A percentile compares a stretch with the other conserved stretches of the same genome.
Evolutionary conservation across 2,797 vertebrate genomes (phyloP).

Genomic region (Coregonus suidteri): DNA sequence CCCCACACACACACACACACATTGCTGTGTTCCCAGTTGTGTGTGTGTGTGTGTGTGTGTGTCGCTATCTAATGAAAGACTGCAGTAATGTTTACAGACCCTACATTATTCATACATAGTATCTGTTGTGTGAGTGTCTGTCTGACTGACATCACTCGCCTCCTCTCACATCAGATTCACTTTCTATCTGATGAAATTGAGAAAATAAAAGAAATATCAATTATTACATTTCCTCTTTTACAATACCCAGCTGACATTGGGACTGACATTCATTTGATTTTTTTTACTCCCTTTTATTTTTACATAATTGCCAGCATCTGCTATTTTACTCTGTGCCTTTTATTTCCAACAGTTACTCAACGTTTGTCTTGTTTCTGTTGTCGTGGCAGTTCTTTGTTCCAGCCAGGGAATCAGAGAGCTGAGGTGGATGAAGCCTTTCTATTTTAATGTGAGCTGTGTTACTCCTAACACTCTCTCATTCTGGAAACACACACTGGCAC

Average conservation of each 20-base stretch:
- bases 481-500: background rate
- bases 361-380: background rate
- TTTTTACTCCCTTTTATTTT: background rate
- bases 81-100: background rate
- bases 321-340: background rate
- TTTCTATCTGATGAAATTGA: conserved; percentile 6
- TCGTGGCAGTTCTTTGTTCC: background rate
- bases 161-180: conserved; percentile 28
- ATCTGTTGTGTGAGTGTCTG: conserved; percentile 16
- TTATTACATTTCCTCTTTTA: background rate
- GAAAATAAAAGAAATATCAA: conserved; percentile 8
- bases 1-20: background rate
- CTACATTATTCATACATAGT: conserved; percentile 13
- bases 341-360: background rate
- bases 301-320: background rate
- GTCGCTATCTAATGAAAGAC: background rate
- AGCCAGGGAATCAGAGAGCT: background rate
- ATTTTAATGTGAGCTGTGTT: background rate
- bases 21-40: background rate
- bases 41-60: conserved; percentile 1
- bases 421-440: background rate
- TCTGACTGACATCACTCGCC: conserved; percentile 3
- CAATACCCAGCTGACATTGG: background rate
- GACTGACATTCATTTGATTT: background rate
- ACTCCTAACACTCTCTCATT: background rate